These are phyloP conservation scores for Poliocrania exsul DNA, from an alignment of 2,797 vertebrate genomes.

Conservation along the genomic window DNA sequence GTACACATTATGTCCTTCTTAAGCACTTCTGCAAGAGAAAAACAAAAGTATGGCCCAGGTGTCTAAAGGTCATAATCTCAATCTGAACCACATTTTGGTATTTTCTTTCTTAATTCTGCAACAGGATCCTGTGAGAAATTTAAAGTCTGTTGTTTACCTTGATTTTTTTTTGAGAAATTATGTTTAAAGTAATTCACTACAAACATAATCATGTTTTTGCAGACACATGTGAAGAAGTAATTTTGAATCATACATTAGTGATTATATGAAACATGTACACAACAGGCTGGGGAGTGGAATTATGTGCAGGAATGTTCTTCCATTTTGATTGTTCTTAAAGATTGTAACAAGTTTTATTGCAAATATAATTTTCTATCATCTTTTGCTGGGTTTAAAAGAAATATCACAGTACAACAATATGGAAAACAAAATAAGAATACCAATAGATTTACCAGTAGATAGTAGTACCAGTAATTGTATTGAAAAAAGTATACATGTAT, in stretches of 20 bases:
- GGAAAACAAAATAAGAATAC: neutral
- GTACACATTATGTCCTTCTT: neutral
- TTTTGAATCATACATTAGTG: neutral
- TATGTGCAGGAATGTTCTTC: neutral
- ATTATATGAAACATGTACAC: neutral
- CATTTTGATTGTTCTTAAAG: neutral
- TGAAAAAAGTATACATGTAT: neutral
- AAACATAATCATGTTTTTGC: neutral
- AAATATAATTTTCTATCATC: neutral
- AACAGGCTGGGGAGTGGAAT: neutral
- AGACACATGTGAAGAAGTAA: neutral
- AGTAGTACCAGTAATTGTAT: neutral
- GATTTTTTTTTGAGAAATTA: neutral
- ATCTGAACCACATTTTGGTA: neutral
- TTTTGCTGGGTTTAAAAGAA: neutral
- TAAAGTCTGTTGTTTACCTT: neutral
- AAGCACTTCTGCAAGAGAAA: neutral
- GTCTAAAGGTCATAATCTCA: neutral
- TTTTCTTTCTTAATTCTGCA: neutral
- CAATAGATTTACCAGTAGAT: neutral
- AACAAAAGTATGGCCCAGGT: neutral
- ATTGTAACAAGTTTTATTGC: neutral
- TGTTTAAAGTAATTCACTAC: neutral
- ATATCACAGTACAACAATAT: fast-evolving
- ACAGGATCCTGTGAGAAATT: neutral